Conservation (phyloP, 2,797 vertebrate genomes). For the Sciurus vulgaris region DNA sequence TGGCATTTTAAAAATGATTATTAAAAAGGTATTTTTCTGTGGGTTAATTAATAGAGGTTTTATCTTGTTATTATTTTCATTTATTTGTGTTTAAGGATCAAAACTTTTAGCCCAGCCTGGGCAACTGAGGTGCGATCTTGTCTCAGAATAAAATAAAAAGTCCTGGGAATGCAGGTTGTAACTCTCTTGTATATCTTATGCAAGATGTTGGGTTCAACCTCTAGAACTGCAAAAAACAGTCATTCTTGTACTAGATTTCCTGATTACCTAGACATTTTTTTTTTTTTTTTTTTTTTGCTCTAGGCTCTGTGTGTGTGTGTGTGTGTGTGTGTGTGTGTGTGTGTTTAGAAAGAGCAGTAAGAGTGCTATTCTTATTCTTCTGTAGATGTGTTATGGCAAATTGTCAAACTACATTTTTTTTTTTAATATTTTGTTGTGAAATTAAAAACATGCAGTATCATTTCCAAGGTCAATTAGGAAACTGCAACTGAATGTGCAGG, state of each 20-base stretch:
- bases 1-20: background rate
- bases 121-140: no score
- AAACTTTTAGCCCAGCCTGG: no score
- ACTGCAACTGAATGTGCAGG: background rate
- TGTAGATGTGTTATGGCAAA: background rate
- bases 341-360: background rate
- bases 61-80: no score
- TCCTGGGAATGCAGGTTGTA: background rate
- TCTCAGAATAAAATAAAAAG: background rate
- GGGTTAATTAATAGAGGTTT: no score
- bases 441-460: constrained; percentile 56
- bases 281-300: background rate
- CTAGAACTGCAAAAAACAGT: background rate
- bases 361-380: background rate
- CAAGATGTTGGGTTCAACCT: no score
- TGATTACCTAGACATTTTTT: background rate
- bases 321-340: background rate
- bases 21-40: background rate
- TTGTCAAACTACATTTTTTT: background rate
- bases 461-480: constrained; percentile 51
- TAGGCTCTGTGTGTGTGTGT: background rate
- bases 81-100: no score
- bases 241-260: background rate
- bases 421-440: constrained; percentile 31
- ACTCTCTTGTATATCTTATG: background rate